A percentile compares a stretch with the other conserved stretches of the same genome.
These are phyloP conservation scores for Diceros bicornis DNA, from an alignment of 2,797 vertebrate species.

Conservation along the genomic window DNA sequence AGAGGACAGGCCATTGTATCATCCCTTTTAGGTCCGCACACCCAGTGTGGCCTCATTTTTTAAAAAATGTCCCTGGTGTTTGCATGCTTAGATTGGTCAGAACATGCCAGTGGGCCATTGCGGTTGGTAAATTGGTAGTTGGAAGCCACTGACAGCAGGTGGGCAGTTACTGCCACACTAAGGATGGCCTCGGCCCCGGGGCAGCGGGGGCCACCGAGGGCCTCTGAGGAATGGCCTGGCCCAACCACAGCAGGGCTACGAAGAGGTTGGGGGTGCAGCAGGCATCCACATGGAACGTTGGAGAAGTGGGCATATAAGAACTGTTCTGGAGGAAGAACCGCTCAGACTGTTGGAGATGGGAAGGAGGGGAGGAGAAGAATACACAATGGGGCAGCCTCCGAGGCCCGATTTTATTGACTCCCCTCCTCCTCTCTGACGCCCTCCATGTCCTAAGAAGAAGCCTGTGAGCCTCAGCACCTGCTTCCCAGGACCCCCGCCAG, in stretches of 20 bases:
- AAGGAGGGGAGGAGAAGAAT: background rate
- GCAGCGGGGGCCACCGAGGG: background rate
- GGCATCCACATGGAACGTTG: rapidly evolving
- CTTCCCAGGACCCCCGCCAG: background rate
- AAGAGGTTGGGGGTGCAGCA: background rate
- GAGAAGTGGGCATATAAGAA: background rate
- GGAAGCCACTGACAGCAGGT: background rate
- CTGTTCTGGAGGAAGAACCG: rapidly evolving
- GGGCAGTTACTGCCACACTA: background rate
- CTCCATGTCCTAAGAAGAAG: background rate
- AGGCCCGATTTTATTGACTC: rapidly evolving
- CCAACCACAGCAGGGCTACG: rapidly evolving
- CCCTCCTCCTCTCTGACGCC: background rate
- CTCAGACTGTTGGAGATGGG: rapidly evolving
- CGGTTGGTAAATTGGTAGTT: background rate
- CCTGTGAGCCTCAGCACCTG: background rate
- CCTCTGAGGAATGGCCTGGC: background rate
- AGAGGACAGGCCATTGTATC: rapidly evolving
- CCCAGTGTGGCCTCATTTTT: background rate
- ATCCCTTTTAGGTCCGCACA: too few species aligned
- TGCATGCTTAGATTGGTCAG: too few species aligned
- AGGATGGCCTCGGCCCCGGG: background rate
- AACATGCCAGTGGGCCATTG: rapidly evolving
- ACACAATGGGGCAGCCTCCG: background rate
- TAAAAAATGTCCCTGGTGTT: background rate